phyloP scores from a whole-genome alignment of 1,140 invertebrate species.

The Zeugodacus cucurbitae region DNA sequence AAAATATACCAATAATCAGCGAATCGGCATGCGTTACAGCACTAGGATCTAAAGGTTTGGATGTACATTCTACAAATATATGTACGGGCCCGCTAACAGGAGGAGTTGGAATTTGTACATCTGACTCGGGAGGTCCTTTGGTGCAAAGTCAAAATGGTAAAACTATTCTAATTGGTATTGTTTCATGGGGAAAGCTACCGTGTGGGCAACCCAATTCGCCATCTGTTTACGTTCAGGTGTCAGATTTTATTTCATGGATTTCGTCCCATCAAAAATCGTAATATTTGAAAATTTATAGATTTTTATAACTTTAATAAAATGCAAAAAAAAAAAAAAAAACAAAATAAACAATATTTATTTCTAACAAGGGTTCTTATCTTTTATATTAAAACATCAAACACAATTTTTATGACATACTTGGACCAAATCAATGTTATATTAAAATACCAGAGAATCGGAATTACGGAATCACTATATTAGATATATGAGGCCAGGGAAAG shows the following conservation, averaged over 20 bases:
- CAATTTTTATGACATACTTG: too few species aligned
- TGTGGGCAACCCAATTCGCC: slow-evolving; percentile 73
- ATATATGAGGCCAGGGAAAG: too few species aligned
- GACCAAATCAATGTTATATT: too few species aligned
- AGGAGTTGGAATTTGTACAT: slow-evolving; percentile 67
- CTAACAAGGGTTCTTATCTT: too few species aligned
- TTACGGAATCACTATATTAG: too few species aligned
- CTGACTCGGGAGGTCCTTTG: slow-evolving; percentile 68
- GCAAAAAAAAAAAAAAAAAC: too few species aligned
- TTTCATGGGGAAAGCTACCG: slow-evolving; percentile 67
- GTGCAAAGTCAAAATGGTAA: slow-evolving; percentile 46
- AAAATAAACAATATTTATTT: too few species aligned
- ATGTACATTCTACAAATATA: slow-evolving; percentile 66
- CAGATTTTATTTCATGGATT: slow-evolving; percentile 75
- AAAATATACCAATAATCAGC: slow-evolving; percentile 57
- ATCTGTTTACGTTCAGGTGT: slow-evolving; percentile 79
- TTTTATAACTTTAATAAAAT: not conserved
- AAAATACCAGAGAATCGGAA: too few species aligned
- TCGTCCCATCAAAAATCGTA: slow-evolving; percentile 49
- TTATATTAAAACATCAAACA: too few species aligned
- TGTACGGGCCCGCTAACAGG: slow-evolving; percentile 68
- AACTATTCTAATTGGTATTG: slow-evolving; percentile 64
- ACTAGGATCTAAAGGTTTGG: slow-evolving; percentile 58
- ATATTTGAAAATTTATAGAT: not conserved
- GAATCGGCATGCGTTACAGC: slow-evolving; percentile 53